Evolutionary conservation across 1,140 invertebrate species (phyloP).

Genomic region (Melipona quadrifasciata): DNA sequence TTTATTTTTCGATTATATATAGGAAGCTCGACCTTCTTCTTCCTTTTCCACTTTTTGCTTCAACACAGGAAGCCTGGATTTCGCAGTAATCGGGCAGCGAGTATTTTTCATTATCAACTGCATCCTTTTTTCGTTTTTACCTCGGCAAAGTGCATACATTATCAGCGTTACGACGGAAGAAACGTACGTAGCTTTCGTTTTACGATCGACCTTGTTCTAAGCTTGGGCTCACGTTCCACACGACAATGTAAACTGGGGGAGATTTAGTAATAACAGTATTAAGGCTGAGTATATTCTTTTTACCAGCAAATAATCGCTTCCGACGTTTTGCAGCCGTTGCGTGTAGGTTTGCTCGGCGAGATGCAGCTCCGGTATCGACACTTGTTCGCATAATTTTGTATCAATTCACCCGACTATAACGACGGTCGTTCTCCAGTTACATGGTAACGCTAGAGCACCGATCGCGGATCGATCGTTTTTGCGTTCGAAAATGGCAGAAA

Average conservation of each 20-base stretch:
- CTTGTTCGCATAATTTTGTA: conserved; percentile 1
- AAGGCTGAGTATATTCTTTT: neutral
- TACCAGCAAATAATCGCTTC: neutral
- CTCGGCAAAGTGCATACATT: neutral
- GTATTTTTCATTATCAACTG: neutral
- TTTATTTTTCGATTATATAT: too few species aligned
- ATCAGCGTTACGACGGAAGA: neutral
- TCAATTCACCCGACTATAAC: neutral
- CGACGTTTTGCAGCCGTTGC: neutral
- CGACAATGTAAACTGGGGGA: neutral
- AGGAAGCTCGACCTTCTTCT: too few species aligned
- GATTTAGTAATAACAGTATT: neutral
- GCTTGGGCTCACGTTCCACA: too few species aligned
- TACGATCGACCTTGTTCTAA: neutral
- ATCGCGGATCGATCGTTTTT: neutral
- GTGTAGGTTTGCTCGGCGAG: neutral
- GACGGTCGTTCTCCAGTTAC: too few species aligned
- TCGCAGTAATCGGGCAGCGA: neutral
- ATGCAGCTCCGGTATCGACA: neutral
- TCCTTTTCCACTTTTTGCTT: neutral
- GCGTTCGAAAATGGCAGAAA: neutral
- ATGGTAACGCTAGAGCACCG: too few species aligned
- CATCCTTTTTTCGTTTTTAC: neutral
- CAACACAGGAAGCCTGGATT: neutral
- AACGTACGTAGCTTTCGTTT: neutral